Conservation (phyloP, 2,888 invertebrate species). For the Rotaria macrura region DNA sequence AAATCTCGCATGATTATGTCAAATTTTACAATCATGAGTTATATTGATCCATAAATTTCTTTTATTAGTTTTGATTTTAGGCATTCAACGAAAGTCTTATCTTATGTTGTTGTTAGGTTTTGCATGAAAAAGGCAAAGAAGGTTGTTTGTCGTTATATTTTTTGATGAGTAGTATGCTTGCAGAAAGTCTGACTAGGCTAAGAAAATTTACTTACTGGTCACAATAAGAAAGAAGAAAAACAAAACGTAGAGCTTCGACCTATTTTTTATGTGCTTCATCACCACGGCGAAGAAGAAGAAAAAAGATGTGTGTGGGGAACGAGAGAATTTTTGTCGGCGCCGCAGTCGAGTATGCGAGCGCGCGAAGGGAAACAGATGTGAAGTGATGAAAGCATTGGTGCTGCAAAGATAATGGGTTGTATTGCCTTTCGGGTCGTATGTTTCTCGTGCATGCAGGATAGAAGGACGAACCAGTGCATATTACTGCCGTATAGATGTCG, state of each 20-base stretch:
- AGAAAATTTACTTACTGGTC: background rate
- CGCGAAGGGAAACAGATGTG: slow-evolving; percentile 15
- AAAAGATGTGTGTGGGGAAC: background rate
- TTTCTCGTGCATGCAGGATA: background rate
- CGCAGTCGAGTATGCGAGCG: background rate
- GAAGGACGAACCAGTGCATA: background rate
- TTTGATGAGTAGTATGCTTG: background rate
- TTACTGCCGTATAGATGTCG: background rate
- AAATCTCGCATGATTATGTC: background rate
- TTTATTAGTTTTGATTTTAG: background rate
- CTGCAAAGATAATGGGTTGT: background rate
- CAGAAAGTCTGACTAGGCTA: background rate
- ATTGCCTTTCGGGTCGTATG: background rate
- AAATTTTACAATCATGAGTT: background rate
- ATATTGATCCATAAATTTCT: background rate
- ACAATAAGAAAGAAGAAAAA: background rate
- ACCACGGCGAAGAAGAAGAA: background rate
- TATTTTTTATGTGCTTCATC: background rate
- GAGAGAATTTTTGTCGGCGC: background rate
- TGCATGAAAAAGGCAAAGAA: background rate
- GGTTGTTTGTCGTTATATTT: background rate
- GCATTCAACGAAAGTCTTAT: background rate
- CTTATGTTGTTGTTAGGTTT: background rate
- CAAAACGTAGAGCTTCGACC: background rate
- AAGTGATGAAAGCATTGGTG: background rate